A percentile compares a stretch with the other conserved stretches of the same genome.
These are phyloP conservation scores for Caenorhabditis inopinata DNA, from an alignment of 1,140 invertebrate species.

Conservation along the genomic window DNA sequence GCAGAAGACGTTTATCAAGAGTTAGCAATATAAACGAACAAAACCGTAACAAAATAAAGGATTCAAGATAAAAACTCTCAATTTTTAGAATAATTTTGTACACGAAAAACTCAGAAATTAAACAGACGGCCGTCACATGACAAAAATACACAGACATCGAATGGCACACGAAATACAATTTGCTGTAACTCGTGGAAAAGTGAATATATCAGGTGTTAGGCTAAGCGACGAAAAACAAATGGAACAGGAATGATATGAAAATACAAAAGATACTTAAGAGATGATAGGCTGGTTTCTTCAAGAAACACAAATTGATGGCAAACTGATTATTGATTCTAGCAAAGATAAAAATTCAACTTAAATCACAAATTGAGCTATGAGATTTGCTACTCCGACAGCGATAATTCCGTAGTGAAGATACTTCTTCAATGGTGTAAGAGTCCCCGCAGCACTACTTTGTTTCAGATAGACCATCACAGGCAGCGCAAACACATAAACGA, in stretches of 20 bases:
- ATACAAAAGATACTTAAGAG: not conserved
- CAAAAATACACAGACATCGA: constrained; percentile 52
- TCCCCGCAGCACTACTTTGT: constrained; percentile 72
- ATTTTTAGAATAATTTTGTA: not conserved
- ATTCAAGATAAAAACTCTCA: not conserved
- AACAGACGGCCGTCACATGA: not conserved
- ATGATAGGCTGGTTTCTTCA: not conserved
- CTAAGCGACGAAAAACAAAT: not conserved
- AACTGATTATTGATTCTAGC: constrained; percentile 18
- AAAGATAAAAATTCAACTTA: not conserved
- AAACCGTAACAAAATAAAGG: constrained; percentile 8
- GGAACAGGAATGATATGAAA: not conserved
- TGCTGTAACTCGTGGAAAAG: constrained; percentile 66
- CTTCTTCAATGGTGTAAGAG: constrained; percentile 69
- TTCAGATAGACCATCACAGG: constrained; percentile 77
- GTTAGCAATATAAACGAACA: too few relatives aligned
- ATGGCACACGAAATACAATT: constrained; percentile 52
- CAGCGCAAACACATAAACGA: constrained; percentile 82
- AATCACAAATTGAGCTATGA: constrained; percentile 68
- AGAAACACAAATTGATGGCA: not conserved
- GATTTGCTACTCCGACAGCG: constrained; percentile 67
- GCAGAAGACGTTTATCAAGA: too few relatives aligned
- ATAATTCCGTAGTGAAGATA: constrained; percentile 67
- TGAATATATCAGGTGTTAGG: constrained; percentile 36
- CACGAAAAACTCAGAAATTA: not conserved